Evolutionary conservation across 2,888 invertebrate genomes (phyloP).

Genomic region (Silvanus unidentatus): DNA sequence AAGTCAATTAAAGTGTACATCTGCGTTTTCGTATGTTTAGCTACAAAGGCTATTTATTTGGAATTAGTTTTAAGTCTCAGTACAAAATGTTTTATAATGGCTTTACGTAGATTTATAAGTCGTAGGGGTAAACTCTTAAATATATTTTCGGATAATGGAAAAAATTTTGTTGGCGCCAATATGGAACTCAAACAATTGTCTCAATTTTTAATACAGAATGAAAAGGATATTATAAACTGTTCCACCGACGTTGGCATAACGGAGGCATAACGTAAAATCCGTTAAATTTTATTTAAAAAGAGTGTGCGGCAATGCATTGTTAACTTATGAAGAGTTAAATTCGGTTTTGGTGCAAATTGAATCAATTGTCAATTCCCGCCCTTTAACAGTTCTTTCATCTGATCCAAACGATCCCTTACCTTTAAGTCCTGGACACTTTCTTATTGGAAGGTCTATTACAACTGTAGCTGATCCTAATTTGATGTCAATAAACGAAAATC

Average conservation of each 20-base stretch:
- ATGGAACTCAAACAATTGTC: slow-evolving; percentile 13
- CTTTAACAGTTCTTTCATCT: slow-evolving; percentile 13
- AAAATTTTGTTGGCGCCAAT: slow-evolving; percentile 23
- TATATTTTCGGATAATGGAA: slow-evolving; percentile 27
- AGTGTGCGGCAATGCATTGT: slow-evolving; percentile 15
- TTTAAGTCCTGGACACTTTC: no score
- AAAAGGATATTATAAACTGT: not conserved
- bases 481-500: no score
- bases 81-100: slow-evolving; percentile 21
- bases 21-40: slow-evolving; percentile 22
- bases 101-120: slow-evolving; percentile 23
- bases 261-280: slow-evolving; percentile 32
- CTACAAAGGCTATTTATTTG: slow-evolving; percentile 25
- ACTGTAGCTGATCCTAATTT: no score
- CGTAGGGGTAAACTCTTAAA: slow-evolving; percentile 20
- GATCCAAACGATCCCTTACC: no score
- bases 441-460: no score
- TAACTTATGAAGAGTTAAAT: slow-evolving; percentile 30
- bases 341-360: slow-evolving; percentile 31
- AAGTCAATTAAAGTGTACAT: slow-evolving; percentile 19
- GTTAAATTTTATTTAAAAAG: slow-evolving; percentile 28
- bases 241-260: slow-evolving; percentile 16
- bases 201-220: not conserved
- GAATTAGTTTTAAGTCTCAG: slow-evolving; percentile 24
- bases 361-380: slow-evolving; percentile 31